A percentile compares a stretch with the other conserved stretches of the same genome.
Conservation (phyloP, 2,888 invertebrate species). For the Ophion obscuratus region DNA sequence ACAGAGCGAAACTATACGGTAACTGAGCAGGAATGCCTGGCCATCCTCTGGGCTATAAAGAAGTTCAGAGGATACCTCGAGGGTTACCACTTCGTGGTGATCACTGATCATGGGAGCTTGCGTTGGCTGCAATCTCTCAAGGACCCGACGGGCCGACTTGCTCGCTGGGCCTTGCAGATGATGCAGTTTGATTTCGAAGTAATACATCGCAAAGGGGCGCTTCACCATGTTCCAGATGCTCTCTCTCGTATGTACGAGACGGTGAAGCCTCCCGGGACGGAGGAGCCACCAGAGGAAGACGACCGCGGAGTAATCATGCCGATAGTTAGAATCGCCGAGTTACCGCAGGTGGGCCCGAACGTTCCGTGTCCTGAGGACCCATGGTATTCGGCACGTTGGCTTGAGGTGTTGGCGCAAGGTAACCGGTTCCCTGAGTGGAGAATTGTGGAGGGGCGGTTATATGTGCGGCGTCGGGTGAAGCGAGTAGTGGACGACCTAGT, state of each 20-base stretch:
- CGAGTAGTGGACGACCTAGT: not conserved
- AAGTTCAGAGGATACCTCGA: conserved; percentile 69
- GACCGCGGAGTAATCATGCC: too few species aligned
- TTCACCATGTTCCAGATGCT: conserved; percentile 44
- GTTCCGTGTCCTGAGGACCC: not conserved
- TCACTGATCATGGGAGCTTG: conserved; percentile 71
- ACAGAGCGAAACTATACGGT: too few species aligned
- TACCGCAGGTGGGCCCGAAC: not conserved
- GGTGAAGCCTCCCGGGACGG: not conserved
- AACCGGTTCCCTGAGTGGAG: conserved; percentile 28
- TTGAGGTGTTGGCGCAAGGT: not conserved
- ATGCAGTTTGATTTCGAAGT: conserved; percentile 56
- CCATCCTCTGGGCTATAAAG: conserved; percentile 45
- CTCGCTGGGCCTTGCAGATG: conserved; percentile 66
- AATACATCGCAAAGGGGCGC: conserved; percentile 14
- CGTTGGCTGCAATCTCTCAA: conserved; percentile 67
- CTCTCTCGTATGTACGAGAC: conserved; percentile 53
- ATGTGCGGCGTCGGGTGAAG: not conserved
- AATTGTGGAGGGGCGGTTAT: not conserved
- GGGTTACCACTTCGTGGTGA: conserved; percentile 68
- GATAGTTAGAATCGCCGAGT: too few species aligned
- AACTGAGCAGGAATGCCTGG: too few species aligned
- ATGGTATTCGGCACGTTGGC: conserved; percentile 2
- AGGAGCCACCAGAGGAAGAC: too few species aligned
- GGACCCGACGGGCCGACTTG: conserved; percentile 63